Evolutionary conservation across 2,113 vertebrate species (phyloP), one percentile per base, ranked within the genome.

Genomic region (Reinhardtius hippoglossoides): DNA sequence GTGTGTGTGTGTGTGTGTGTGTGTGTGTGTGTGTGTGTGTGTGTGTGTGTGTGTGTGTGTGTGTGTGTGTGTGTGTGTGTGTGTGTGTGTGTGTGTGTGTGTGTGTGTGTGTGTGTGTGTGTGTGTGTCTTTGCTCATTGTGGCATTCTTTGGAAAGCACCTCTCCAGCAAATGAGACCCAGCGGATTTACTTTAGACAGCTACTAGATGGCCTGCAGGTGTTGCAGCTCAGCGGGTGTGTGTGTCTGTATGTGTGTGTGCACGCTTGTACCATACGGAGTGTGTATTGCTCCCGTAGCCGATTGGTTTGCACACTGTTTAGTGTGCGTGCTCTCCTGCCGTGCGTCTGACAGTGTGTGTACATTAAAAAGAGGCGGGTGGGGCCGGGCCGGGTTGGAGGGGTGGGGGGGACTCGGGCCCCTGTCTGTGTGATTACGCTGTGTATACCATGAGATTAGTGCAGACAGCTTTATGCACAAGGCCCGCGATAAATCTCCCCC

Each of bases 391-490:
- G 56, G 44, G 24, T 63, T 1, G 16, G 8, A 23, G 50, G 52
- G 21, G 37, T 14, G 23, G 3, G 23, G 27, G 58, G 21, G 70
- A 40, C 26, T 72, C 68, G 18, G 68, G 69, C 56, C 80, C 74
- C 81, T 63, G 83, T 83, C 74, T 83, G 84, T 78, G 79, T 89
- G 87, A 91, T 88, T 90, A 83, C 69, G 23, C 78, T 84, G 84
- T 90, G 85, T 93, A 89, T 88, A 89, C 87, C 87, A 75, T 80
- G 85, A 90, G 91, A 90, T 91, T 91, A 90, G 81, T 75, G 81
- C 67, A 46, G 92, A 92, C 91, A 91, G 91, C 81, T 92, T 93
- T 92, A 93, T 88, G 82, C 74, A 26, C 74, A 12, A 27, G 35
- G 67, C 76, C 81, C 24, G 66, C 78, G 37, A 71, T 91, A 90